These are phyloP conservation scores for Zaprionus obscuricornis DNA, from an alignment of 2,888 invertebrate species.

Conservation along the genomic window DNA sequence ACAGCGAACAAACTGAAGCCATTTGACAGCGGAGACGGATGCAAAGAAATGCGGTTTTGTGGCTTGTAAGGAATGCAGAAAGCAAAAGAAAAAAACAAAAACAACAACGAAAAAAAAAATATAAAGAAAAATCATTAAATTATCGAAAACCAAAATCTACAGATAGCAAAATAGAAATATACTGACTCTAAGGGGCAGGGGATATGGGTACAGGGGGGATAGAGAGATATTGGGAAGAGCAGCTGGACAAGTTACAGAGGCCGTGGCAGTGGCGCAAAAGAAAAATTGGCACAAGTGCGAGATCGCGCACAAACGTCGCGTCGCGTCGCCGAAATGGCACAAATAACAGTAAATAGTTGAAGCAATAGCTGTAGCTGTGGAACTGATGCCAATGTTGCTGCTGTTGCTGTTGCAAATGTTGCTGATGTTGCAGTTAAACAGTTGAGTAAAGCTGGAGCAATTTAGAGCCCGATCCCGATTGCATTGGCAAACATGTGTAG, in stretches of 20 bases:
- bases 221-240: constrained; percentile 7
- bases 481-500: constrained; percentile 49
- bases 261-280: constrained; percentile 17
- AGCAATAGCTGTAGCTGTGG: constrained; percentile 21
- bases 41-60: constrained; percentile 65
- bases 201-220: background rate
- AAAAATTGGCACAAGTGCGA: constrained; percentile 74
- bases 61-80: constrained; percentile 65
- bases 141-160: constrained; percentile 64
- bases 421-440: constrained; percentile 18
- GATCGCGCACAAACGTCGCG: too few species aligned
- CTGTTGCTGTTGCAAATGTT: too few species aligned
- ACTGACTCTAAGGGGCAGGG: too few species aligned
- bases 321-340: constrained; percentile 69
- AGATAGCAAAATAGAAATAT: constrained; percentile 30
- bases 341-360: constrained; percentile 66
- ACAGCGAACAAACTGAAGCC: constrained; percentile 23
- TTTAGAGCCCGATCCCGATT: constrained; percentile 55
- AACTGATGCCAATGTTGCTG: constrained; percentile 10
- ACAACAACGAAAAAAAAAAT: too few species aligned
- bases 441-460: constrained; percentile 26
- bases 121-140: constrained; percentile 57
- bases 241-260: constrained; percentile 18
- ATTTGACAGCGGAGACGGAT: constrained; percentile 40
- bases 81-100: too few species aligned